phyloP scores from a whole-genome alignment of 1,140 invertebrate species.

The Pteromalus puparum region DNA sequence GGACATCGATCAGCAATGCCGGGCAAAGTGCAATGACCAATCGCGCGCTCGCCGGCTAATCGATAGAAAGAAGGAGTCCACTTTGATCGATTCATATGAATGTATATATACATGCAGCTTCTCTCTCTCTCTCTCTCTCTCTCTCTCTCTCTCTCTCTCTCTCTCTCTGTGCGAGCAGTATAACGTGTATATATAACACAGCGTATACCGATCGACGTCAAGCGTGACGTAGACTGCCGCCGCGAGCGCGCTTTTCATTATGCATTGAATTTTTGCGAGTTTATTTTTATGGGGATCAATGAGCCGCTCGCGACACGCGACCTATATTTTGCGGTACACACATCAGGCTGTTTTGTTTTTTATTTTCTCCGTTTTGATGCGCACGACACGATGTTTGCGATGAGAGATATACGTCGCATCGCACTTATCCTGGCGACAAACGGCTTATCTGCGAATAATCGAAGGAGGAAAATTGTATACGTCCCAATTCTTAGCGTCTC shows the following conservation, averaged over 20 bases:
- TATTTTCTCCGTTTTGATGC: background rate
- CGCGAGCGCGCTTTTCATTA: constrained; percentile 7
- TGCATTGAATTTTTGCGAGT: constrained; percentile 30
- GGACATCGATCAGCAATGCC: constrained; percentile 21
- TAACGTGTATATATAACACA: no score
- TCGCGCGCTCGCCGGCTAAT: constrained; percentile 52
- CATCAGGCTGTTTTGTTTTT: background rate
- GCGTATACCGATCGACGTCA: background rate
- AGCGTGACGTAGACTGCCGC: constrained; percentile 43
- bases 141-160: no score
- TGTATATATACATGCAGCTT: background rate
- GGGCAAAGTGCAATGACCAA: constrained; percentile 67
- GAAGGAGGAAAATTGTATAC: constrained; percentile 9
- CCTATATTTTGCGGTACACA: background rate
- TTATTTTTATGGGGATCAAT: constrained; percentile 34
- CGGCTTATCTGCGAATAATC: constrained; percentile 19
- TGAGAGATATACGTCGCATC: background rate
- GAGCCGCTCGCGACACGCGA: background rate
- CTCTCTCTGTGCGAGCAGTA: no score
- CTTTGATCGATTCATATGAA: constrained; percentile 47
- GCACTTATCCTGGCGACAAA: background rate
- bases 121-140: no score
- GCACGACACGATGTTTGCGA: background rate
- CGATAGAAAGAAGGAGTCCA: constrained; percentile 56
- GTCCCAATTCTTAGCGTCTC: background rate